Conservation (phyloP, 2,113 vertebrate species). For the Bufo gargarizans region DNA sequence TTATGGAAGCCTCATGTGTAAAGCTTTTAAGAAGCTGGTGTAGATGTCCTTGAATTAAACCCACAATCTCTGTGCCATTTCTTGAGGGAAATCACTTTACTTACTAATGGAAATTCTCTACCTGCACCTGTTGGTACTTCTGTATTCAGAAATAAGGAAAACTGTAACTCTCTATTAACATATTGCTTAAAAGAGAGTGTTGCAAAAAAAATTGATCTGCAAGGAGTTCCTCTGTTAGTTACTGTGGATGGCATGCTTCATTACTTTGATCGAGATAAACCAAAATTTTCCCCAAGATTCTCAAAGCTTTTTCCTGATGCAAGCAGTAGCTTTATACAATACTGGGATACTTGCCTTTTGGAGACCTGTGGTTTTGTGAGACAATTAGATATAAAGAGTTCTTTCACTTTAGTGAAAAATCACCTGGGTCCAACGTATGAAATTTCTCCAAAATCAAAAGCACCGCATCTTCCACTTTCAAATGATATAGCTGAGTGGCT, state of each 20-base stretch:
- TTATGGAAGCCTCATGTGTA: slow-evolving; percentile 38
- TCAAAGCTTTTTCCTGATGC: slow-evolving; percentile 65
- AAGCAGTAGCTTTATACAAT: slow-evolving; percentile 68
- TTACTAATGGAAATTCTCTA: slow-evolving; percentile 61
- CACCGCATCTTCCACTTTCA: neutral
- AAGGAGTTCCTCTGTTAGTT: slow-evolving; percentile 78
- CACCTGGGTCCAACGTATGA: slow-evolving; percentile 28
- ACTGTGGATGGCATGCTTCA: slow-evolving; percentile 73
- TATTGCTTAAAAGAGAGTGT: slow-evolving; percentile 62
- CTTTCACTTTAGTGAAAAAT: slow-evolving; percentile 64
- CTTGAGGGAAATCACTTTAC: slow-evolving; percentile 70
- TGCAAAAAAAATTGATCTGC: neutral
- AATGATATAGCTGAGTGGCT: slow-evolving; percentile 64
- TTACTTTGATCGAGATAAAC: slow-evolving; percentile 66
- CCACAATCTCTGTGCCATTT: slow-evolving; percentile 68
- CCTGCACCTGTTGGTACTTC: slow-evolving; percentile 72
- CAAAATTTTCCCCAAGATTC: slow-evolving; percentile 61
- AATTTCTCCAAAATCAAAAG: neutral
- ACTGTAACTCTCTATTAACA: slow-evolving; percentile 67
- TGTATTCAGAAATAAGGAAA: slow-evolving; percentile 62
- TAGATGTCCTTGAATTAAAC: slow-evolving; percentile 64
- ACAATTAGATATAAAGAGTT: slow-evolving; percentile 65
- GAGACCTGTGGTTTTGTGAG: slow-evolving; percentile 62
- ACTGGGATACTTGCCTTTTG: fast-evolving
- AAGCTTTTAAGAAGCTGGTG: slow-evolving; percentile 65